Conservation (phyloP, 2,797 vertebrate genomes). For the Alectoris magna region DNA sequence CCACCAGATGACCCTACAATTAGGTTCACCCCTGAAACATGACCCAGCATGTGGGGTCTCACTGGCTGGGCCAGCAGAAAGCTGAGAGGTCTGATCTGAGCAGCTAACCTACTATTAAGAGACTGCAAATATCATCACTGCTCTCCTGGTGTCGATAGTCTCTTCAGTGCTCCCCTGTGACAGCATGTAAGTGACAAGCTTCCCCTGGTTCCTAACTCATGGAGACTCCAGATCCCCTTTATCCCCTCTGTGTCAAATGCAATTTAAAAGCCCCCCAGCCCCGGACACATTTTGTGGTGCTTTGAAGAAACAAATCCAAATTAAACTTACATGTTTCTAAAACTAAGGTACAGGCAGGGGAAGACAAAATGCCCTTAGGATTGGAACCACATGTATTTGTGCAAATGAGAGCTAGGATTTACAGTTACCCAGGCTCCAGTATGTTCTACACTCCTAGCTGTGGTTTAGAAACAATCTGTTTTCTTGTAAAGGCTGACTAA, state of each 20-base stretch:
- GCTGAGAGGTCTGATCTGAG: not conserved
- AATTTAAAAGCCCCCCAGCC: not conserved
- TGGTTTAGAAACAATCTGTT: constrained; percentile 28
- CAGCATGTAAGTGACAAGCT: not conserved
- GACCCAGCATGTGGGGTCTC: not conserved
- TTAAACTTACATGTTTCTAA: constrained; percentile 35
- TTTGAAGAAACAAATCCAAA: constrained; percentile 26
- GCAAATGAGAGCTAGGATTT: constrained; percentile 57
- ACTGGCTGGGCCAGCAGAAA: constrained; percentile 10
- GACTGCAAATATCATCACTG: not conserved
- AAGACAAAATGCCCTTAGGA: constrained; percentile 44
- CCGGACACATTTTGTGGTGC: not conserved
- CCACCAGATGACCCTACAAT: not conserved
- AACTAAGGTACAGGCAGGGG: not conserved
- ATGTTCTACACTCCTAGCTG: constrained; percentile 10
- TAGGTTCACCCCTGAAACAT: not conserved
- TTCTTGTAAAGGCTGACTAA: constrained; percentile 33
- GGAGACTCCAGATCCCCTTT: not conserved
- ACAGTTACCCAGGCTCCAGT: constrained; percentile 27
- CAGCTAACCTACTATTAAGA: not conserved
- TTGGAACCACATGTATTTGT: constrained; percentile 30
- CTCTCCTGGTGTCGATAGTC: not conserved
- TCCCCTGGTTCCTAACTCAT: fast-evolving
- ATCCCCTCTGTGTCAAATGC: not conserved
- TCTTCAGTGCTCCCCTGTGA: not conserved